Evolutionary conservation across 2,113 vertebrate genomes (phyloP), one percentile per base, ranked within the genome.

Genomic region (Atlantisia rogersi): DNA sequence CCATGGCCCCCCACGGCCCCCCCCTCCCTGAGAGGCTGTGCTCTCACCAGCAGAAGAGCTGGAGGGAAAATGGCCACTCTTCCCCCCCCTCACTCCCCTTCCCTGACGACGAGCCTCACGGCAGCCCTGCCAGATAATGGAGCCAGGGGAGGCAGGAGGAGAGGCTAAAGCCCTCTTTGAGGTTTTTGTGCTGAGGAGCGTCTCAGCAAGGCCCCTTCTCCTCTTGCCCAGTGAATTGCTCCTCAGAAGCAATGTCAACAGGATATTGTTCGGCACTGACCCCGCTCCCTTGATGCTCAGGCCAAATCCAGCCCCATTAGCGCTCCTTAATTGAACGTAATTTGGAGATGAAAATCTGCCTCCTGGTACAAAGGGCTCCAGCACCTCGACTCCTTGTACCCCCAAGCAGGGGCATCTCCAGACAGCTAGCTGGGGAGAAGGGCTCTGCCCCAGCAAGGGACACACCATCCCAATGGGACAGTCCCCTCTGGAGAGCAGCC

Each of bases 251-350:
- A 94, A 95, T 95, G 96, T 70, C 92, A 90, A 74, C 90, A 97
- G 93, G 98, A 97, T 93, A 92, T 97, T 98, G 98, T 97, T 98
- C 90, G 83, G 96, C 91, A 86, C 95, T 97, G 95, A 97, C 97
- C 98, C 96, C 20, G 32, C 97, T 96, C 97, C 97, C 96, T 96
- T 95, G 88, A 97, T 90, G 98, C 98, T 97, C 97, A 95, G 64
- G 97, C 98, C 97, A 78, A 97, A 97, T 97, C 96, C 96, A 94
- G 97, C 98, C 83, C 86, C 98, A 98, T 98, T 97, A 98, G 96
- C 26, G 70, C 95, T 98, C 81, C 82, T 95, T 98, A 98, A 99
- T 97, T 98, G 98, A 98, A 97, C 64, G 65, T 98, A 97, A 98
- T 97, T 96, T 97, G 95, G 97, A 96, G 97, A 97, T 98, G 97